Base-by-base conservation (phyloP, 2,888 invertebrate species). In the Torymus aiolomorphi region DNA sequence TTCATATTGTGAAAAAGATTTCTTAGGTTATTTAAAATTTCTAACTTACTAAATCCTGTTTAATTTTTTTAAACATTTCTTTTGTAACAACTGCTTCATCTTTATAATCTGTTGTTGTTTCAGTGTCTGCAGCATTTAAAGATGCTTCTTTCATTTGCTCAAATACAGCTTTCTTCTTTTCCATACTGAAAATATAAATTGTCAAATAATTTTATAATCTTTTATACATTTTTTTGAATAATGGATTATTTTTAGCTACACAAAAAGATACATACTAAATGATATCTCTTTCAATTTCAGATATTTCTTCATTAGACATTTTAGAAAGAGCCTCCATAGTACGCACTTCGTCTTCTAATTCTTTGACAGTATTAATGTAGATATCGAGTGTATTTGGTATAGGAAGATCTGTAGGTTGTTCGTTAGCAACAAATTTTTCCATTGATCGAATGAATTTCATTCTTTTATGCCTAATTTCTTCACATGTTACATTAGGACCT, bases 31-130 rank as follows among this genome's bases (percentile, higher is more conserved):
- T 62, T 78, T 56, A 12, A 56, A 65, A 24, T 12, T 18, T 49
- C 67, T n/a, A 5, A 78, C 83, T 76, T 83, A 89, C 89, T 84
- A 89, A 84, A 82, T 89, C 88, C 0, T 16, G 16, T 80, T 87
- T 89, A 0, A 84, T 82, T 51, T 71, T 14, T 8, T 76, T 16
- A 78, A 89, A 88, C 20, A 89, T 54, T 2, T 51, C 51, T 69
- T 83, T 86, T 0, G 83, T 65, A 4, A 82, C 24, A 2, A 12
- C 16, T n/a, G 83, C 52, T 83, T 88, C 88, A 18, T 80, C 76
- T 3, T 75, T 70, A 18, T 86, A 86, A 0, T 84, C 84, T 31
- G 76, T 81, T n/a, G n/a, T n/a, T n/a, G n/a, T n/a, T n/a, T n/a
- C n/a, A n/a, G n/a, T n/a, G n/a, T n/a, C n/a, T n/a, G n/a, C n/a